Base-by-base conservation (phyloP, 2,888 invertebrate genomes). In the Orchestes rusci region DNA sequence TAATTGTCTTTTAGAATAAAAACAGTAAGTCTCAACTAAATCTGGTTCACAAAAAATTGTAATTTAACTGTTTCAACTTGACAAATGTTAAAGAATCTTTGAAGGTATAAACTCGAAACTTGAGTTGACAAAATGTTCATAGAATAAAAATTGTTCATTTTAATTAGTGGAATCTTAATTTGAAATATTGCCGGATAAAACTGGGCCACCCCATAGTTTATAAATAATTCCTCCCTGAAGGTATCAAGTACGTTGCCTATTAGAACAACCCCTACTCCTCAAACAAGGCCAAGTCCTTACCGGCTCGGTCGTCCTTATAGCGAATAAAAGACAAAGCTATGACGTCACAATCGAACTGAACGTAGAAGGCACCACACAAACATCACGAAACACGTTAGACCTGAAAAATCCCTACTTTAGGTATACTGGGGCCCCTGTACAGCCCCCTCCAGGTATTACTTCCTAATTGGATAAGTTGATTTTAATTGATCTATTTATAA, bases 391-490 rank as follows among this genome's bases (percentile, higher is more conserved):
- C 67, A 91, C 90, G 12, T 75, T 99, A 62, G 97, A 99, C 69
- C 74, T 99, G 60, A 97, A 97, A 74, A 97, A 97, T 72, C 96
- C 97, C 0, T 96, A 94, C 77, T 97, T 97, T 70, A 82, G 96
- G 64, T 95, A 94, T 64, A 92, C 93, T 2, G 94, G 93, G 15
- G 89, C 90, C 17, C 89, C 94, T 0, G 88, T 89, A 1, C 84
- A 87, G 42, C 88, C 94, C 1, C 95, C 95, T 4, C 95, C 95
- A 1, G 61, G 60, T 56, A 23, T 31, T n/a, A 16, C 17, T 30
- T 20, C 31, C 4, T 19, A 8, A 7, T 38, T 20, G 4, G 2
- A 7, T 31, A 5, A 31, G 12, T 10, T 31, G 7, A 31, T 31
- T 5, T 10, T 12, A 31, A n/a, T 10, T 31, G 31, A 12, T 8